Conservation (phyloP, 2,888 invertebrate species). For the Troides aeacus region DNA sequence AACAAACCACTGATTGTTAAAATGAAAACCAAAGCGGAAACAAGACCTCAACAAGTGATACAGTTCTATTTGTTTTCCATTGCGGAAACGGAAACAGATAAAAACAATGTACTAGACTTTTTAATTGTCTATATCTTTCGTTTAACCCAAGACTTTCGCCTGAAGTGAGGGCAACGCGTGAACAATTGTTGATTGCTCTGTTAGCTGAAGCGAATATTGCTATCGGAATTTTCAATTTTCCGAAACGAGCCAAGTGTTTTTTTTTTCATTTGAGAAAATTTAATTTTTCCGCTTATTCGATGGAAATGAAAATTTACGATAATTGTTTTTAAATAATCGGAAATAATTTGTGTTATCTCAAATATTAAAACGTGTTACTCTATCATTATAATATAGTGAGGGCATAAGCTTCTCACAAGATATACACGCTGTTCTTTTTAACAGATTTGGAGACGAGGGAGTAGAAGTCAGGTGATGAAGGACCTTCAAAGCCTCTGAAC, state of each 20-base stretch:
- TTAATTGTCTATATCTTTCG: slow-evolving; percentile 10
- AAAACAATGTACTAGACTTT: not conserved
- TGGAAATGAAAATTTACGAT: too few species aligned
- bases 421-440: too few species aligned
- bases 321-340: too few species aligned
- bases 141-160: slow-evolving; percentile 14
- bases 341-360: too few species aligned
- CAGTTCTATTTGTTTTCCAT: not conserved
- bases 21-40: not conserved
- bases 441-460: too few species aligned
- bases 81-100: not conserved
- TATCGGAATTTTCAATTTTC: slow-evolving; percentile 19
- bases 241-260: not conserved
- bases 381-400: too few species aligned
- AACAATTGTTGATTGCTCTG: slow-evolving; percentile 21
- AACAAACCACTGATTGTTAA: not conserved
- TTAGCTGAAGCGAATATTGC: slow-evolving; percentile 17
- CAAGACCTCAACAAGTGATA: not conserved
- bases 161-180: slow-evolving; percentile 3
- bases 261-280: not conserved
- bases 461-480: too few species aligned
- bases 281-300: not conserved
- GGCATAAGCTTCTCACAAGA: too few species aligned
- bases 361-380: too few species aligned
- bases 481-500: too few species aligned